A percentile compares a stretch with the other conserved stretches of the same genome.
Conservation (phyloP, 2,113 vertebrate species). For the Corythornis madagascariensis region DNA sequence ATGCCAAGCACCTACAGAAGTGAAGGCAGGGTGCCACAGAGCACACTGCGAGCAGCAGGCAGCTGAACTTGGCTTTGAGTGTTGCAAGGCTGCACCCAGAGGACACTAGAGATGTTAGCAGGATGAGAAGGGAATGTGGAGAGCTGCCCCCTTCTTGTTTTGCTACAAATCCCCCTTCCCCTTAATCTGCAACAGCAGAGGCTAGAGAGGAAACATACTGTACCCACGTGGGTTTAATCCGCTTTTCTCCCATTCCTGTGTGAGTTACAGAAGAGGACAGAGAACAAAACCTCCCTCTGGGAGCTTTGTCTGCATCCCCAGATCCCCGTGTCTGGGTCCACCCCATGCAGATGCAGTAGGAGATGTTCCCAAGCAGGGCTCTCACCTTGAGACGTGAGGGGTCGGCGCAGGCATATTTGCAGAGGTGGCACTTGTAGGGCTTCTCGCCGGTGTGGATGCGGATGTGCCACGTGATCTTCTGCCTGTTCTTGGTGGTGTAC, state of each 20-base stretch:
- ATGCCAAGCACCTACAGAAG: not conserved
- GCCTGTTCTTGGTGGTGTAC: constrained; percentile 91
- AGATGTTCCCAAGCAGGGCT: not conserved
- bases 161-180: not conserved
- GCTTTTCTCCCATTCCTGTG: not conserved
- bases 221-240: not conserved
- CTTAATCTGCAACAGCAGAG: not conserved
- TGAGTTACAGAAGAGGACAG: not conserved
- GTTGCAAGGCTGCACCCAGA: not conserved
- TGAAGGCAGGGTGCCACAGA: not conserved
- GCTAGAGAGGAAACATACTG: not conserved
- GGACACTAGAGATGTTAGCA: not conserved
- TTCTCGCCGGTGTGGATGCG: constrained; percentile 96
- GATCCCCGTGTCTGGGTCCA: not conserved
- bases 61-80: not conserved
- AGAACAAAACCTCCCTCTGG: not conserved
- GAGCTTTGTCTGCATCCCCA: not conserved
- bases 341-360: not conserved
- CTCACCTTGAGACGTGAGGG: constrained; percentile 94
- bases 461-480: constrained; percentile 98
- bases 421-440: constrained; percentile 92
- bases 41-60: not conserved
- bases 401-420: constrained; percentile 89
- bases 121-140: not conserved
- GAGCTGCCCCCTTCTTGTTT: not conserved